Evolutionary conservation across 1,140 invertebrate genomes (phyloP).

Genomic region (Callitettix versicolor): DNA sequence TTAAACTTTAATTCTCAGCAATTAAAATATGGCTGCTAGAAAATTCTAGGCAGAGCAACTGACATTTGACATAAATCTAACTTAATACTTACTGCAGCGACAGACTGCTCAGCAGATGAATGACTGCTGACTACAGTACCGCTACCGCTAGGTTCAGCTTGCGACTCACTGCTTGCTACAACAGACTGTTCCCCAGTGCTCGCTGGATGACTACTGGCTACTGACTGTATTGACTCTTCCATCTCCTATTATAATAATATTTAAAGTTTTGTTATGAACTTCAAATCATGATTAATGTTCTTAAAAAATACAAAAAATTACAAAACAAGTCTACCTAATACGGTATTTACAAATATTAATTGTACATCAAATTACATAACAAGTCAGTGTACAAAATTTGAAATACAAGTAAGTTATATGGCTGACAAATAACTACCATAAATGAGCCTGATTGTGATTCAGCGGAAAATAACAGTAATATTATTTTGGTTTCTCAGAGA

Average conservation of each 20-base stretch:
- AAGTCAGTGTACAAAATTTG: neutral
- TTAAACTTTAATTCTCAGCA: too few relatives aligned
- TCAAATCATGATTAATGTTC: neutral
- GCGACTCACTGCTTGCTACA: slow-evolving; percentile 9
- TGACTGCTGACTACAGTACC: slow-evolving; percentile 36
- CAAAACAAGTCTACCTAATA: neutral
- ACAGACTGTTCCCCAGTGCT: neutral
- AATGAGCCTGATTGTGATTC: too few relatives aligned
- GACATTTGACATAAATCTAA: too few relatives aligned
- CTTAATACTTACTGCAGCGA: slow-evolving; percentile 4
- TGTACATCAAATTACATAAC: neutral
- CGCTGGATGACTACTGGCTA: neutral
- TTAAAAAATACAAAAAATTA: neutral
- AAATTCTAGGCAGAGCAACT: too few relatives aligned
- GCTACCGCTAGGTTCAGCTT: neutral
- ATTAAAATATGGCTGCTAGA: too few relatives aligned
- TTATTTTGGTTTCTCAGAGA: too few relatives aligned
- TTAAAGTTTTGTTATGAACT: neutral
- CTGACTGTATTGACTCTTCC: neutral
- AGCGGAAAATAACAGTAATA: too few relatives aligned
- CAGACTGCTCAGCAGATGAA: slow-evolving; percentile 37
- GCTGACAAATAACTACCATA: too few relatives aligned
- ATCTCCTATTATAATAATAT: neutral
- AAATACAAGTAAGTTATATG: too few relatives aligned
- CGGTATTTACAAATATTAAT: neutral